Base-by-base conservation (phyloP, 1,140 invertebrate genomes). In the Panagrolaimus sp. region DNA sequence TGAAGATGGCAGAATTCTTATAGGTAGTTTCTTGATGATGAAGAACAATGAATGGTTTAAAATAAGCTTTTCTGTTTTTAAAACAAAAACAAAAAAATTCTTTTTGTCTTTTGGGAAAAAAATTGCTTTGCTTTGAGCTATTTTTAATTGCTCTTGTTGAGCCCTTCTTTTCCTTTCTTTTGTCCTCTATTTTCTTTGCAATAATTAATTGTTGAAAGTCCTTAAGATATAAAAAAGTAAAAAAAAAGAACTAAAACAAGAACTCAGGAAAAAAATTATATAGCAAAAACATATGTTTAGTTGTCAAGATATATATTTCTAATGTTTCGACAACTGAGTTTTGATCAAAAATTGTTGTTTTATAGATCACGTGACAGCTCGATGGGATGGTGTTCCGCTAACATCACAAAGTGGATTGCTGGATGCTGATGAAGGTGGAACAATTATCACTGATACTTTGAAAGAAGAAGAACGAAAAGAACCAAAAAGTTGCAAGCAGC, bases 341-440 rank as follows among this genome's bases (percentile, higher is more conserved):
- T 48, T 43, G 44, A 52, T 43, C 26, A 45, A 17, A 12, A 38
- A 14, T 69, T 55, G 21, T 66, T 43, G 43, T 45, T 47, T 71
- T 79, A 63, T 70, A 80, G 79, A 80, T 68, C 78, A 80, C 68
- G 74, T 80, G 47, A 76, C 74, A 24, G 79, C 78, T 44, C 69
- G 82, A 73, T 82, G 80, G 80, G 80, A 82, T 68, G 81, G 81
- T 43, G 69, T 83, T 38, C 77, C 82, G 12, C 63, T 81, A 58
- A 75, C 74, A 38, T 74, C 75, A 65, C 79, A 80, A 24, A 71
- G 69, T 7, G 80, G 68, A 26, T 44, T 77, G 17, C 47, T 82
- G 48, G 76, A 79, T 55, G 46, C 46, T 14, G 75, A 76, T 43
- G 78, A 80, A 64, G 79, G 76, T 32, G 81, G 77, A 8, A 83